Conservation (phyloP, 2,888 invertebrate species). For the Nudaria mundana region DNA sequence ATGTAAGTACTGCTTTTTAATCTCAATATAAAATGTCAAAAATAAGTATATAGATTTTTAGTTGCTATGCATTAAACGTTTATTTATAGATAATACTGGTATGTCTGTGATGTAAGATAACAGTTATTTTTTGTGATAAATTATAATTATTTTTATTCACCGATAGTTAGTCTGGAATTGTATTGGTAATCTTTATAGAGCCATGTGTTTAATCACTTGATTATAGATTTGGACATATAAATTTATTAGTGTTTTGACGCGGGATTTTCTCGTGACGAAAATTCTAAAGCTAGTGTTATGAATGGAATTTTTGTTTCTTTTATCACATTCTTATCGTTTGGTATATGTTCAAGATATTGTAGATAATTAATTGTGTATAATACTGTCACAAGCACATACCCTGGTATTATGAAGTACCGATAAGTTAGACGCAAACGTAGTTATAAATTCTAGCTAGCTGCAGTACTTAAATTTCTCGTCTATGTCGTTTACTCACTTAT, state of each 20-base stretch:
- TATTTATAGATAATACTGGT: not conserved
- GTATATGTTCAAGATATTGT: slow-evolving; percentile 26
- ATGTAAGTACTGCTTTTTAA: no score
- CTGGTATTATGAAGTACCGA: slow-evolving; percentile 6
- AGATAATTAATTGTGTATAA: slow-evolving; percentile 33
- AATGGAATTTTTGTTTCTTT: slow-evolving; percentile 38
- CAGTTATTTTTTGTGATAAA: slow-evolving; percentile 8
- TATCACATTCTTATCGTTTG: slow-evolving; percentile 23
- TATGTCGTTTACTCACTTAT: not conserved
- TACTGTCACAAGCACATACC: slow-evolving; percentile 19
- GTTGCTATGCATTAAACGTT: not conserved
- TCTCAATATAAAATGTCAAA: no score
- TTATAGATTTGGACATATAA: slow-evolving; percentile 5
- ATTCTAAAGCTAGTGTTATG: slow-evolving; percentile 25
- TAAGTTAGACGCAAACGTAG: slow-evolving; percentile 8
- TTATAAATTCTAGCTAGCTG: slow-evolving; percentile 11
- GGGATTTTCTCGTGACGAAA: slow-evolving; percentile 1
- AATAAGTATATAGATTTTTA: no score
- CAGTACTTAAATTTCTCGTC: slow-evolving; percentile 1
- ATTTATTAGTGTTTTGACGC: slow-evolving; percentile 1
- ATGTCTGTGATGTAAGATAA: not conserved
- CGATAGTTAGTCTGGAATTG: slow-evolving; percentile 12
- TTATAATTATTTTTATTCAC: slow-evolving; percentile 13
- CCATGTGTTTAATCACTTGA: slow-evolving; percentile 12
- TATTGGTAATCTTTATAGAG: slow-evolving; percentile 19